Evolutionary conservation across 1,140 invertebrate species (phyloP).

Genomic region (Cydia pomonella): DNA sequence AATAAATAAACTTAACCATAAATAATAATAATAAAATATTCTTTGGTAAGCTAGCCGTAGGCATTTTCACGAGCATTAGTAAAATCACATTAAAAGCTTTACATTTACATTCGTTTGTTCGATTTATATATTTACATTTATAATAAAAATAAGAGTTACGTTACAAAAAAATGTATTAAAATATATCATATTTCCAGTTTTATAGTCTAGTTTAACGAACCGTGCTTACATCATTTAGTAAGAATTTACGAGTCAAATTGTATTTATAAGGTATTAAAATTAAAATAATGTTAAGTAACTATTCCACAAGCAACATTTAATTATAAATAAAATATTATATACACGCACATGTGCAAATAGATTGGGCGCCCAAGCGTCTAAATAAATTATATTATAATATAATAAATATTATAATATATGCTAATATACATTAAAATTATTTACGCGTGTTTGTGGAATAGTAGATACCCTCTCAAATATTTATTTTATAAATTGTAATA

Average conservation of each 20-base stretch:
- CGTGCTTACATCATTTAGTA: slow-evolving; percentile 3
- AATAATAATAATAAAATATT: slow-evolving; percentile 41
- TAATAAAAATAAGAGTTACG: slow-evolving; percentile 15
- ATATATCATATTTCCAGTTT: slow-evolving; percentile 25
- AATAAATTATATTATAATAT: no score
- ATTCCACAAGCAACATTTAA: neutral
- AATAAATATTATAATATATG: no score
- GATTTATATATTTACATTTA: slow-evolving; percentile 41
- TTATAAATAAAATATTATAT: neutral
- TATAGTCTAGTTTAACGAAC: slow-evolving; percentile 10
- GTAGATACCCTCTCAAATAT: neutral
- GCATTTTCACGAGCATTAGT: slow-evolving; percentile 52
- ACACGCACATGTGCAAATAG: neutral
- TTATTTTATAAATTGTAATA: neutral
- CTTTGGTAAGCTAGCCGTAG: slow-evolving; percentile 73
- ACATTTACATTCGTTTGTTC: slow-evolving; percentile 31
- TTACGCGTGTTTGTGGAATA: neutral
- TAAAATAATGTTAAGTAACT: neutral
- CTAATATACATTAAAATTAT: neutral
- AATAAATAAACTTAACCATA: slow-evolving; percentile 16
- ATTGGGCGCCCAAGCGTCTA: neutral
- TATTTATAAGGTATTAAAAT: slow-evolving; percentile 22
- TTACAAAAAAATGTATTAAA: slow-evolving; percentile 33
- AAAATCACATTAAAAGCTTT: slow-evolving; percentile 46
- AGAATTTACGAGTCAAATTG: neutral